A percentile compares a stretch with the other conserved stretches of the same genome.
Evolutionary conservation across 2,888 invertebrate species (phyloP).

Genomic region (Ectemnius lituratus): DNA sequence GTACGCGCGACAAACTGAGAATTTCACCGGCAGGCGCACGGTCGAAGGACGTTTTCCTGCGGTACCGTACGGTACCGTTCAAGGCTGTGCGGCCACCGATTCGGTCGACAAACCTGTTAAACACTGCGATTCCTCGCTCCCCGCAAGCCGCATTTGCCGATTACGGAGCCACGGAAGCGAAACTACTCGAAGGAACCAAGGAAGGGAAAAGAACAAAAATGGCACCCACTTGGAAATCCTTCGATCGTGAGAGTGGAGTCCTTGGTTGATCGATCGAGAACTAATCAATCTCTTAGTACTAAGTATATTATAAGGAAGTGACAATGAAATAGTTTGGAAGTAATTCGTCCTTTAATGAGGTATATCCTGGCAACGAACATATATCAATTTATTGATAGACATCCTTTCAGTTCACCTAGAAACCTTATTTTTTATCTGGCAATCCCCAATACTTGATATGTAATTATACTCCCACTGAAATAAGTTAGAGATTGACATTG

Average conservation of each 20-base stretch:
- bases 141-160: conserved; percentile 19
- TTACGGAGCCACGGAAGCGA: conserved; percentile 1
- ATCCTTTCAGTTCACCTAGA: too few relatives aligned
- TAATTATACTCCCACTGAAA: too few relatives aligned
- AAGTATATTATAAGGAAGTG: too few relatives aligned
- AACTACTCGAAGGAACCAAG: conserved; percentile 15
- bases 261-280: not conserved
- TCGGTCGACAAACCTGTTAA: conserved; percentile 48
- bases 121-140: conserved; percentile 38
- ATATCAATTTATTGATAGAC: too few relatives aligned
- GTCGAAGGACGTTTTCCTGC: conserved; percentile 40
- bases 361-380: too few relatives aligned
- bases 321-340: too few relatives aligned
- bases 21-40: conserved; percentile 35
- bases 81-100: conserved; percentile 42
- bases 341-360: too few relatives aligned
- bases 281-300: too few relatives aligned
- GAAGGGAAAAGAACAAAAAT: not conserved
- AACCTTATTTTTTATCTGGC: too few relatives aligned
- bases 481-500: too few relatives aligned
- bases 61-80: conserved; percentile 55
- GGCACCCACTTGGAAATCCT: not conserved
- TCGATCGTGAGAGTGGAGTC: not conserved
- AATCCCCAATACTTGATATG: too few relatives aligned
- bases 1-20: conserved; percentile 51